phyloP scores from a whole-genome alignment of 2,888 invertebrate genomes.

The Nasonovia ribisnigri region DNA sequence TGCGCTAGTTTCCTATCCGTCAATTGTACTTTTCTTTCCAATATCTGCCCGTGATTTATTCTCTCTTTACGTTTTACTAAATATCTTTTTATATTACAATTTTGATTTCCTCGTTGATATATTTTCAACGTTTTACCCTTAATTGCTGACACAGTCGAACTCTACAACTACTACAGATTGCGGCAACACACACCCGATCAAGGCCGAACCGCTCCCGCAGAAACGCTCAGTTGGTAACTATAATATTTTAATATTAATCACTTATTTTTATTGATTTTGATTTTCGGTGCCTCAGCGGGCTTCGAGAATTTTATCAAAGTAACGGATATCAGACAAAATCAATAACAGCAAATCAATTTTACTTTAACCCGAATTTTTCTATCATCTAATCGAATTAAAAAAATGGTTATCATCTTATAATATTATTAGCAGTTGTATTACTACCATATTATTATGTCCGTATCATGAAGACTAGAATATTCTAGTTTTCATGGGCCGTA shows the following conservation, averaged over 20 bases:
- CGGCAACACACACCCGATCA: neutral
- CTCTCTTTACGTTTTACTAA: neutral
- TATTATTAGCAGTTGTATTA: no score
- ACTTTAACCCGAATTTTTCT: neutral
- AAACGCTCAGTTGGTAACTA: neutral
- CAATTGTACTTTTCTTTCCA: neutral
- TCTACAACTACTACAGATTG: neutral
- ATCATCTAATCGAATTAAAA: neutral
- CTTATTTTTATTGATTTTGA: neutral
- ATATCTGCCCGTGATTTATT: neutral
- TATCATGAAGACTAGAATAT: no score
- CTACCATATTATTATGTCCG: no score
- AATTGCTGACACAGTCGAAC: neutral
- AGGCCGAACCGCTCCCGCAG: neutral
- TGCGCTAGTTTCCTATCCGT: neutral
- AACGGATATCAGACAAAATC: neutral
- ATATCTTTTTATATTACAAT: neutral
- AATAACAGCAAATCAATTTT: neutral
- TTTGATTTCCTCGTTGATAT: neutral
- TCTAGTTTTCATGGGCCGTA: neutral
- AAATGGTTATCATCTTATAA: no score
- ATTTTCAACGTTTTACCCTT: neutral
- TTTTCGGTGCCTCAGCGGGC: neutral
- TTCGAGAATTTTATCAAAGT: neutral
- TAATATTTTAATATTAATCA: neutral